Evolutionary conservation across 2,888 invertebrate genomes (phyloP).

Genomic region (Strigamia maritima): DNA sequence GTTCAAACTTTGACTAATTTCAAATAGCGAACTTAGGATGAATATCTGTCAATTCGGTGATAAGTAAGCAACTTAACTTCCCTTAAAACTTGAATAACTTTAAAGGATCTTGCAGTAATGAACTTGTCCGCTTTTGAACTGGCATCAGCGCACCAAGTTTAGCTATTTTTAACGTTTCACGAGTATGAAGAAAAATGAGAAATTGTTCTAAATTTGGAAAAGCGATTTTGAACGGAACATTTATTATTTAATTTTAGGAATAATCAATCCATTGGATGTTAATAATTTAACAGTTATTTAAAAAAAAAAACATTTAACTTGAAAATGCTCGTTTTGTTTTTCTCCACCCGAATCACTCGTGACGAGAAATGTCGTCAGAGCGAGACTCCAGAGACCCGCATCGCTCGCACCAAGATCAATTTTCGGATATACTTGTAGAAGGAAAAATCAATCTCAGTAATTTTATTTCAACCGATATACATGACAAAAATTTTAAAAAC

Average conservation of each 20-base stretch:
- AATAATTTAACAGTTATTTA: too few species aligned
- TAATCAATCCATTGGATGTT: too few species aligned
- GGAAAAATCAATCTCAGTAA: background rate
- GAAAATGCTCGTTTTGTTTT: too few species aligned
- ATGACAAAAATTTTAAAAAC: constrained; percentile 15
- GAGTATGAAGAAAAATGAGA: background rate
- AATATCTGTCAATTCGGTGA: background rate
- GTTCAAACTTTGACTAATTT: background rate
- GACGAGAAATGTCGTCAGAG: too few species aligned
- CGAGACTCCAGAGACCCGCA: too few species aligned
- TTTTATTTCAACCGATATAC: constrained; percentile 22
- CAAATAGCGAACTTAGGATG: background rate
- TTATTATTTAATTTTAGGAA: too few species aligned
- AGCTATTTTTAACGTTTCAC: constrained; percentile 10
- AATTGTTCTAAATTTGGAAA: background rate
- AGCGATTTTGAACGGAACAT: background rate
- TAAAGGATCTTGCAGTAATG: background rate
- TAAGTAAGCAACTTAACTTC: background rate
- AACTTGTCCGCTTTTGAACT: background rate
- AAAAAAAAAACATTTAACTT: too few species aligned
- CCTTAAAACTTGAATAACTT: background rate
- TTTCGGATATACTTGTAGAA: too few species aligned
- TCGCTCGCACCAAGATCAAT: too few species aligned
- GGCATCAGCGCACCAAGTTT: background rate
- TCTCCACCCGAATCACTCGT: too few species aligned